A percentile compares a stretch with the other conserved stretches of the same genome.
Evolutionary conservation across 2,888 invertebrate species (phyloP).

Genomic region (Polymixis flavicincta): DNA sequence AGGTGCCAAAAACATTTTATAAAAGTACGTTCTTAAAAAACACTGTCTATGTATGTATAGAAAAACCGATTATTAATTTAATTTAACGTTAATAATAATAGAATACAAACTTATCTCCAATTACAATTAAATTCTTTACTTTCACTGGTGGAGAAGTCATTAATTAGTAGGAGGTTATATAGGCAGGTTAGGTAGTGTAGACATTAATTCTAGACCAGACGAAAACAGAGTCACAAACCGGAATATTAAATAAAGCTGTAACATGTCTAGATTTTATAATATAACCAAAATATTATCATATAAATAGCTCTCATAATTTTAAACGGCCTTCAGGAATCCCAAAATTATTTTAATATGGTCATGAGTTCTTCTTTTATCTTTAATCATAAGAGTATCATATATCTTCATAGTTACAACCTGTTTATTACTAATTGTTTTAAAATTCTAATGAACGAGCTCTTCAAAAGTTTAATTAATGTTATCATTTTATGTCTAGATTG

Average conservation of each 20-base stretch:
- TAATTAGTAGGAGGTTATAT: not conserved
- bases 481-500: not conserved
- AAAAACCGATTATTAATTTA: not conserved
- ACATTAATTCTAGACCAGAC: conserved; percentile 6
- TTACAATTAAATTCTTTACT: not conserved
- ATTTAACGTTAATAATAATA: not conserved
- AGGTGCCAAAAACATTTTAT: not conserved
- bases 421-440: conserved; percentile 16
- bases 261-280: conserved; percentile 35
- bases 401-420: conserved; percentile 27
- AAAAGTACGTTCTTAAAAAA: not conserved
- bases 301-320: conserved; percentile 37
- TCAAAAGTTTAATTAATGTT: not conserved
- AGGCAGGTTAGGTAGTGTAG: too few relatives aligned
- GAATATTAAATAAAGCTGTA: conserved; percentile 43
- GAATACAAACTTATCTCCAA: not conserved
- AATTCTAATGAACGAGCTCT: not conserved
- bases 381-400: conserved; percentile 13
- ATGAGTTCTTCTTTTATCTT: conserved; percentile 2
- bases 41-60: too few relatives aligned
- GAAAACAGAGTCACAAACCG: conserved; percentile 16
- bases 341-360: conserved; percentile 12
- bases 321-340: conserved; percentile 31
- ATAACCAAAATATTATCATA: conserved; percentile 48
- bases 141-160: not conserved